Evolutionary conservation across 2,888 invertebrate genomes (phyloP).

Genomic region (Macropis europaea): DNA sequence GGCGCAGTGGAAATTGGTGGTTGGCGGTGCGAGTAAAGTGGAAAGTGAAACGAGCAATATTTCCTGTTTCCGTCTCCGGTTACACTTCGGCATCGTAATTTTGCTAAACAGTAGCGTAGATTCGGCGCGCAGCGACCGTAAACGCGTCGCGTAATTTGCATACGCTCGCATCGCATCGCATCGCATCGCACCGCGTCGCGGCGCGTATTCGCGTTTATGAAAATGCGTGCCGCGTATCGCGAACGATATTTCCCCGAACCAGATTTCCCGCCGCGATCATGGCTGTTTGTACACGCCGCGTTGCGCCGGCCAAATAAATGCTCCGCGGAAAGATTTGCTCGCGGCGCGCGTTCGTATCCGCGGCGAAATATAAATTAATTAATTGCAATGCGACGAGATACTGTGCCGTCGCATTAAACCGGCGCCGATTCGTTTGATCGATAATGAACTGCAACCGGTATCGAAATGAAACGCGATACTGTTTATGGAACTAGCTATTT

Average conservation of each 20-base stretch:
- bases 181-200: background rate
- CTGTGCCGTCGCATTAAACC: background rate
- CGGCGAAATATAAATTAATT: slow-evolving; percentile 8
- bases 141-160: slow-evolving; percentile 21
- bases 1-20: no score
- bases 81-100: slow-evolving; percentile 3
- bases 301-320: slow-evolving; percentile 8
- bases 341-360: background rate
- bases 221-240: slow-evolving; percentile 15
- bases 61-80: background rate
- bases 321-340: slow-evolving; percentile 4
- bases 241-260: slow-evolving; percentile 11
- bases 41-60: background rate
- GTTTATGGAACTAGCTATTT: no score
- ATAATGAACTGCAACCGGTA: slow-evolving; percentile 6
- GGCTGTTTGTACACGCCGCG: slow-evolving; percentile 12
- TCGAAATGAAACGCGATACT: no score
- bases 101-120: slow-evolving; percentile 19
- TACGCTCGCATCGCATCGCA: background rate
- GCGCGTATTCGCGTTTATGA: slow-evolving; percentile 18
- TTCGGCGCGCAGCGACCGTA: slow-evolving; percentile 7
- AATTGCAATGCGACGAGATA: background rate
- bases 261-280: background rate
- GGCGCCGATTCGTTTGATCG: background rate
- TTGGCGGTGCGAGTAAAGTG: no score